Base-by-base conservation (phyloP, 1,140 invertebrate genomes). In the Drosophila elegans region DNA sequence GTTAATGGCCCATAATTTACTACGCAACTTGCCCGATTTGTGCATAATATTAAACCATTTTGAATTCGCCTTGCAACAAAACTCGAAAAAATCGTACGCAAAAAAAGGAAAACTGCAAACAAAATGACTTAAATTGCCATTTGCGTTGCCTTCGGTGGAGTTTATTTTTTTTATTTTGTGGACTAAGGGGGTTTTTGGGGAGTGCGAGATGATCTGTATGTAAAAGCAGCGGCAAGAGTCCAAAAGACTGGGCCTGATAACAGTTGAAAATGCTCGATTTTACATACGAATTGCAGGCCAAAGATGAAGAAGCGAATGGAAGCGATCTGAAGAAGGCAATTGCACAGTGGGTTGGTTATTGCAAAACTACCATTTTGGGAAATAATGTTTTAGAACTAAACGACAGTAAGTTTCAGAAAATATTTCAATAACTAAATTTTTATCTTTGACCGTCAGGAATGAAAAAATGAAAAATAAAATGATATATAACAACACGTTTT, bases 31-130 rank as follows among this genome's bases (percentile, higher is more conserved):
- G 61, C 68, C 72, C 76, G 78, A 77, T 67, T 67, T 76, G 51
- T 81, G 78, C 64, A 76, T 66, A 80, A 80, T 78, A 78, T 78
- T 78, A 80, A 80, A 80, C 66, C 78, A 80, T 73, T 80, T 80
- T 80, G 60, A 57, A 63, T 80, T 80, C 55, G 41, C 45, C 42
- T 55, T 59, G 57, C 61, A 66, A 67, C 64, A 44, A 62, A 53
- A 68, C 45, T 66, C 64, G 3, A 52, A 66, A 49, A 64, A 42
- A 64, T 68, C 64, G 29, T 29, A 41, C 52, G 56, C 48, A 55
- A 41, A 32, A 44, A 66, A 74, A 54, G 21, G 34, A 42, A 61
- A 73, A 55, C 55, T 41, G 53, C 49, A 78, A 78, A 78, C 75
- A 78, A 78, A 78, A 78, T 78, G 75, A 78, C 75, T 78, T 78